phyloP scores from a whole-genome alignment of 1,140 invertebrate genomes.

The Megathymus violae region DNA sequence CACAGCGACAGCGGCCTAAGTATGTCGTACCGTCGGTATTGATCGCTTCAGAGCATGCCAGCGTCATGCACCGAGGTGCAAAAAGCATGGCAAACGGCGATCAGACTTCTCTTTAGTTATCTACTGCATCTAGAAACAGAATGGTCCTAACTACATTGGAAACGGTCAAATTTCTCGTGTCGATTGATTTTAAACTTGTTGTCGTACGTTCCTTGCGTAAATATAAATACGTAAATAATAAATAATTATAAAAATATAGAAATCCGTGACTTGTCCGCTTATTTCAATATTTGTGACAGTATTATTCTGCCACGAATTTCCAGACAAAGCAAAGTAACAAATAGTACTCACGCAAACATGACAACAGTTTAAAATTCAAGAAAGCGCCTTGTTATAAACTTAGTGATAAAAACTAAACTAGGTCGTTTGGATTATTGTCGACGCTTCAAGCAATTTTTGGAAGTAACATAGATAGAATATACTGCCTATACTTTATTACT shows the following conservation, averaged over 20 bases:
- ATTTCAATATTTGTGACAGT: too few species aligned
- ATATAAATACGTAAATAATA: too few species aligned
- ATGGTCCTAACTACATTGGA: too few species aligned
- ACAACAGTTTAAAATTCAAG: neutral
- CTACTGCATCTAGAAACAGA: conserved; percentile 6
- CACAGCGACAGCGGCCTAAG: neutral
- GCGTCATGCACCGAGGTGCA: too few species aligned
- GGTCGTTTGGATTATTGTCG: conserved; percentile 10
- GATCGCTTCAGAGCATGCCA: conserved; percentile 1
- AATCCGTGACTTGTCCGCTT: too few species aligned
- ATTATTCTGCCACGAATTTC: neutral
- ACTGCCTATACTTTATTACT: neutral
- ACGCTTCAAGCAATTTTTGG: neutral
- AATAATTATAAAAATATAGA: too few species aligned
- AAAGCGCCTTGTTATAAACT: neutral
- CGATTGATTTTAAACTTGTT: conserved; percentile 10
- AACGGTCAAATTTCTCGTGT: conserved; percentile 11
- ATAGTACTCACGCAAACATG: neutral
- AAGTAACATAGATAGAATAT: neutral
- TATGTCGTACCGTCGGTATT: conserved; percentile 16
- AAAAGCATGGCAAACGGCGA: conserved; percentile 16
- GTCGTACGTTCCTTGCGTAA: too few species aligned
- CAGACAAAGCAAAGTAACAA: neutral
- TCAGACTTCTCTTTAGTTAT: conserved; percentile 27
- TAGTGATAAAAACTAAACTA: conserved; percentile 5